phyloP scores from a whole-genome alignment of 2,888 invertebrate species.

The Stenchaetothrips biformis region DNA sequence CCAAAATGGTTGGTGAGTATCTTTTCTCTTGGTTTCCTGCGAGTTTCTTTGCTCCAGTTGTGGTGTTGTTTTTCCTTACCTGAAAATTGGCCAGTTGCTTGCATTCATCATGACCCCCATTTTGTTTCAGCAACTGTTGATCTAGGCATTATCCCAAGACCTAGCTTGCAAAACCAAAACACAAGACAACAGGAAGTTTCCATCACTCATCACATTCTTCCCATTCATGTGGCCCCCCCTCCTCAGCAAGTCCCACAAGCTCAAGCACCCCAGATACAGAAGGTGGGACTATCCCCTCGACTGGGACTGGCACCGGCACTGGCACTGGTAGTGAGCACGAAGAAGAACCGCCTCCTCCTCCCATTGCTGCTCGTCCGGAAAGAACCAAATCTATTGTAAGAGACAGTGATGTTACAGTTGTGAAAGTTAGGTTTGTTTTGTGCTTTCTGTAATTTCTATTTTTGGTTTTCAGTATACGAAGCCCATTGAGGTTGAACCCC shows the following conservation, averaged over 20 bases:
- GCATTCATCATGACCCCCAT: no score
- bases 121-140: not conserved
- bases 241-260: conserved; percentile 43
- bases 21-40: no score
- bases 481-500: conserved; percentile 69
- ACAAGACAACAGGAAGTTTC: conserved; percentile 5
- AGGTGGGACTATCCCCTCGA: conserved; percentile 41
- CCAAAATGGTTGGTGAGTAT: conserved; percentile 52
- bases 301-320: not conserved
- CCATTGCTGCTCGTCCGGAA: conserved; percentile 92
- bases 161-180: conserved; percentile 3
- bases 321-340: conserved; percentile 59
- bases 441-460: conserved; percentile 27
- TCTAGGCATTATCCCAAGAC: conserved; percentile 15
- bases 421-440: not conserved
- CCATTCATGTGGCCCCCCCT: conserved; percentile 40
- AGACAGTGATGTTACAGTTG: no score
- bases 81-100: conserved; percentile 13
- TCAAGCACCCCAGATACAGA: conserved; percentile 43
- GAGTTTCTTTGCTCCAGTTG: no score
- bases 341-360: conserved; percentile 80
- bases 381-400: conserved; percentile 96
- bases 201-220: conserved; percentile 7
- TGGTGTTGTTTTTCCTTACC: not conserved
- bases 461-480: conserved; percentile 81